These are phyloP conservation scores for Sebastes matsubarae DNA, from an alignment of 2,797 vertebrate species.

Conservation along the genomic window DNA sequence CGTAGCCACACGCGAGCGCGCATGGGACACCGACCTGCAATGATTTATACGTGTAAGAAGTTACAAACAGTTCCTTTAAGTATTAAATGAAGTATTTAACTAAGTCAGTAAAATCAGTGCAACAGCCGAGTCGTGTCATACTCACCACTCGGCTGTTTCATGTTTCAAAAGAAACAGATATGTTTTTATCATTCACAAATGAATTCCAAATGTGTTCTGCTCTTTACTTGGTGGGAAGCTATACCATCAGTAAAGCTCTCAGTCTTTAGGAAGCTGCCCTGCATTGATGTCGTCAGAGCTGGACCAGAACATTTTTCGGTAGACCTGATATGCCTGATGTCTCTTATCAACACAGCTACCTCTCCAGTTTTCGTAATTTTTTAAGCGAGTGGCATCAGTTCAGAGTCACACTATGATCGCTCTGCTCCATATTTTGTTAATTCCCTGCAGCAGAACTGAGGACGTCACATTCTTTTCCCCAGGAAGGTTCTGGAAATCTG, in stretches of 20 bases:
- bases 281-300: not conserved
- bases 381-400: too few relatives aligned
- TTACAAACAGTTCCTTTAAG: too few relatives aligned
- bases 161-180: not conserved
- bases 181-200: not conserved
- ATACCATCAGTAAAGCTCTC: not conserved
- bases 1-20: too few relatives aligned
- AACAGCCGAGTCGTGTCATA: not conserved
- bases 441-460: not conserved
- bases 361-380: too few relatives aligned
- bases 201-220: not conserved
- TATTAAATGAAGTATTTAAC: too few relatives aligned
- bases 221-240: not conserved
- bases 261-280: too few relatives aligned
- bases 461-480: not conserved
- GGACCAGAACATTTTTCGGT: not conserved
- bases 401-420: not conserved
- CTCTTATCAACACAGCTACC: too few relatives aligned
- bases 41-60: too few relatives aligned
- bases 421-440: not conserved
- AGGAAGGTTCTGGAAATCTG: too few relatives aligned
- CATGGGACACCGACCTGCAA: too few relatives aligned
- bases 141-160: not conserved
- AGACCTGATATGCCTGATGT: too few relatives aligned
- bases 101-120: not conserved